These are phyloP conservation scores for Alces alces DNA, from an alignment of 2,113 vertebrate genomes.

Conservation along the genomic window DNA sequence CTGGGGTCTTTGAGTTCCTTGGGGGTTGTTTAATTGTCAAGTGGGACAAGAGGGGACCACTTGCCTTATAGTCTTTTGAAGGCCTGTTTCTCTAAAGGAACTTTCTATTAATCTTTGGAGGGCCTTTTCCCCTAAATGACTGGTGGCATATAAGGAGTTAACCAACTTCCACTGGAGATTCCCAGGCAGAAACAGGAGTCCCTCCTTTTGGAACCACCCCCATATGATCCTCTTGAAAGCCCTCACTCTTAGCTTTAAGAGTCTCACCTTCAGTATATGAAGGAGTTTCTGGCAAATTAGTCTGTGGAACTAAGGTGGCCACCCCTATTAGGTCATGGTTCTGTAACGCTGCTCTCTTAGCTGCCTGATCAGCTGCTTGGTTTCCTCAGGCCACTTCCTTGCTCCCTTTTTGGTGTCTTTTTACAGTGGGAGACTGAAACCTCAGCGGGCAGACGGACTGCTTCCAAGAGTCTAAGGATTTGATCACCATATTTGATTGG, in stretches of 20 bases:
- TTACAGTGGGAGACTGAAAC: neutral
- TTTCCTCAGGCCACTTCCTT: rapidly evolving
- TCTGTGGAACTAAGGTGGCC: neutral
- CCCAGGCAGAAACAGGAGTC: neutral
- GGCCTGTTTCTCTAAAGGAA: neutral
- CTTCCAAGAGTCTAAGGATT: neutral
- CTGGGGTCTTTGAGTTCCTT: neutral
- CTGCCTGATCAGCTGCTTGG: neutral
- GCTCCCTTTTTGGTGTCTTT: neutral
- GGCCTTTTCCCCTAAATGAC: neutral
- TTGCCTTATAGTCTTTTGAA: neutral
- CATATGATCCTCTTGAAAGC: neutral
- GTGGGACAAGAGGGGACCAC: neutral
- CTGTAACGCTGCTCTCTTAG: neutral
- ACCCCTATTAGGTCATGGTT: neutral
- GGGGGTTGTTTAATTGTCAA: neutral
- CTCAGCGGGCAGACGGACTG: neutral
- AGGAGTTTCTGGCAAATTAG: neutral
- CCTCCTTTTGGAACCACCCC: neutral
- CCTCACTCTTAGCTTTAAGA: neutral
- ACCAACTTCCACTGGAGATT: neutral
- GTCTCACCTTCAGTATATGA: neutral
- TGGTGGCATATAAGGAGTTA: neutral
- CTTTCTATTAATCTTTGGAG: neutral
- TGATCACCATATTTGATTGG: neutral